Conservation (phyloP, 1,140 invertebrate genomes). For the Tenebrio molitor region DNA sequence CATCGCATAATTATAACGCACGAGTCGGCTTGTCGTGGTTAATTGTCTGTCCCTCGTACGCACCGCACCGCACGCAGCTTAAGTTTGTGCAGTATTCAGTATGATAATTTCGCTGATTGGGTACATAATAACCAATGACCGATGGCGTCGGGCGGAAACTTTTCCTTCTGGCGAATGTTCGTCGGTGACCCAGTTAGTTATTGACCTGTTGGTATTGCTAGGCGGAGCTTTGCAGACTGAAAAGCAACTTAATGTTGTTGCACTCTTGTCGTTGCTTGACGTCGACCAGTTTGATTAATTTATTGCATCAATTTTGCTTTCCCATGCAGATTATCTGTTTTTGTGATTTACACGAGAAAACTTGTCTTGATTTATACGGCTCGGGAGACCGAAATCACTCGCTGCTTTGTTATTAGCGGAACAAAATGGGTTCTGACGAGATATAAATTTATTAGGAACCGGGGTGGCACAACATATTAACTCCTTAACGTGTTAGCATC, state of each 20-base stretch:
- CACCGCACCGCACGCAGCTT: background rate
- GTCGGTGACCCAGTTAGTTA: slow-evolving; percentile 66
- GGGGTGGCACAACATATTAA: too few species aligned
- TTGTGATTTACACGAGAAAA: slow-evolving; percentile 21
- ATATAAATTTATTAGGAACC: too few species aligned
- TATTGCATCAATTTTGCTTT: slow-evolving; percentile 35
- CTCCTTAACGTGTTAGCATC: too few species aligned
- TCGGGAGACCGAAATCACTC: background rate
- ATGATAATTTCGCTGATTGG: slow-evolving; percentile 63
- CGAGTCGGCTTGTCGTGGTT: too few species aligned
- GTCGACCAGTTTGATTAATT: slow-evolving; percentile 47
- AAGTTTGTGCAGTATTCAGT: background rate
- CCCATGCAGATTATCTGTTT: slow-evolving; percentile 17
- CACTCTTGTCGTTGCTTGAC: slow-evolving; percentile 29
- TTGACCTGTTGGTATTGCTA: slow-evolving; percentile 65
- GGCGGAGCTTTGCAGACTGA: slow-evolving; percentile 57
- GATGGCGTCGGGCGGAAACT: slow-evolving; percentile 60
- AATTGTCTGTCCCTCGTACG: background rate
- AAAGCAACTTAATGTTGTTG: slow-evolving; percentile 38
- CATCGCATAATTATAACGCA: too few species aligned
- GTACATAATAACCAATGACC: slow-evolving; percentile 65
- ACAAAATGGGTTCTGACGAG: too few species aligned
- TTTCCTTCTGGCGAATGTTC: slow-evolving; percentile 62
- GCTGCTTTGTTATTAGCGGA: too few species aligned
- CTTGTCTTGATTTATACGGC: background rate